Conservation (phyloP, 1,140 invertebrate species). For the Neodiprion fabricii region DNA sequence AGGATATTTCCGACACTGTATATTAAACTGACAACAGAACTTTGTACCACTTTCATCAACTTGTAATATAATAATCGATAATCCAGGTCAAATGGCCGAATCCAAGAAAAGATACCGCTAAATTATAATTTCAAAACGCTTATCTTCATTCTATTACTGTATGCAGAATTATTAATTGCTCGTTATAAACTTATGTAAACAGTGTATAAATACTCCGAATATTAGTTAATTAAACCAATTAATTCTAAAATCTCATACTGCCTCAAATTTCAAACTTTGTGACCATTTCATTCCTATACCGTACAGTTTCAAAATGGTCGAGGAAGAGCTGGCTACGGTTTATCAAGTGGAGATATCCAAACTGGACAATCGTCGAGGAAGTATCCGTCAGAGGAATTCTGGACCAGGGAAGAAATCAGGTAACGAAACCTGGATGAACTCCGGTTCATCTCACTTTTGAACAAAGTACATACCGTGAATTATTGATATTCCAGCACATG, state of each 20-base stretch:
- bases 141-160: too few species aligned
- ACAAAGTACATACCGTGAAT: not conserved
- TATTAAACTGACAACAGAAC: slow-evolving; percentile 11
- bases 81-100: not conserved
- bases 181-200: not conserved
- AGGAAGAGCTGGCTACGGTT: slow-evolving; percentile 48
- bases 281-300: too few species aligned
- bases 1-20: not conserved
- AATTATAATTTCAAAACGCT: not conserved
- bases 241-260: not conserved
- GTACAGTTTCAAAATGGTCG: slow-evolving; percentile 43
- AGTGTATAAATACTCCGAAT: not conserved
- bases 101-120: not conserved
- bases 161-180: too few species aligned
- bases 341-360: slow-evolving; percentile 53
- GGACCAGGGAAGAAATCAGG: slow-evolving; percentile 55
- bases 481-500: not conserved
- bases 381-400: slow-evolving; percentile 49
- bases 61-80: too few species aligned
- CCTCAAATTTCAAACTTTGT: slow-evolving; percentile 24
- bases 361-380: slow-evolving; percentile 47
- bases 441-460: too few species aligned
- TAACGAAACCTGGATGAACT: slow-evolving; percentile 25
- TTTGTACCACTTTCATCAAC: too few species aligned
- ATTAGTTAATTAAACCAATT: not conserved